Base-by-base conservation (phyloP, 2,113 vertebrate genomes). In the Nothoprocta pentlandii region DNA sequence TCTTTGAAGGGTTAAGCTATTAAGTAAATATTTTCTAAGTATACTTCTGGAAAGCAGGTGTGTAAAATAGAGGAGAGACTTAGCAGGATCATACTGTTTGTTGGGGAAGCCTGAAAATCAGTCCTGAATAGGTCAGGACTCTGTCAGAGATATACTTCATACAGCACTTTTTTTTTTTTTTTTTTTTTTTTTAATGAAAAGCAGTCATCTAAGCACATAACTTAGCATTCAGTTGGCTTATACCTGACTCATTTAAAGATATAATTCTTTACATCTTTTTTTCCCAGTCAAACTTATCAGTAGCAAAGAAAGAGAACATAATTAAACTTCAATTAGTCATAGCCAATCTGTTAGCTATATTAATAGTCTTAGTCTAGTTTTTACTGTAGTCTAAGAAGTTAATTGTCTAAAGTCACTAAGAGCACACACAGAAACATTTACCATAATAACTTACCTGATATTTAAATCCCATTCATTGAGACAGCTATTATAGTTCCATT, bases 271-370 rank as follows among this genome's bases (percentile, higher is more conserved):
- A 36, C 16, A 7, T 13, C 1, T 89, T 87, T 93, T 6, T 87
- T 91, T 89, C 34, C 51, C 2, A 28, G 61, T 1, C 12, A 92
- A 84, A 73, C 78, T 39, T 32, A 79, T 78, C 17, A 71, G 32
- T 78, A 54, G 42, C 17, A 87, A 77, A 64, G 36, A 70, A 70
- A 89, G 19, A 30, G 6, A 80, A 46, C 14, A 9, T 30, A 84
- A 89, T 81, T 84, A 32, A 13, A 42, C 71, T 81, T 87, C 46
- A 93, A 19, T 75, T 81, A 91, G 80, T 78, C 69, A 78, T 61
- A 64, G n/a, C 2, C 8, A 30, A 63, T 59, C 23, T 81, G 36
- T 91, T 79, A 68, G 28, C 46, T 81, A 32, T 34, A 64, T 12
- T 68, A 61, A 87, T 30, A 71, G 26, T 34, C 59, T 89, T 86